Percentiles rank a stretch among this genome's conserved stretches.
Conservation (phyloP, 2,113 vertebrate species). For the Megatriorchis doriae region DNA sequence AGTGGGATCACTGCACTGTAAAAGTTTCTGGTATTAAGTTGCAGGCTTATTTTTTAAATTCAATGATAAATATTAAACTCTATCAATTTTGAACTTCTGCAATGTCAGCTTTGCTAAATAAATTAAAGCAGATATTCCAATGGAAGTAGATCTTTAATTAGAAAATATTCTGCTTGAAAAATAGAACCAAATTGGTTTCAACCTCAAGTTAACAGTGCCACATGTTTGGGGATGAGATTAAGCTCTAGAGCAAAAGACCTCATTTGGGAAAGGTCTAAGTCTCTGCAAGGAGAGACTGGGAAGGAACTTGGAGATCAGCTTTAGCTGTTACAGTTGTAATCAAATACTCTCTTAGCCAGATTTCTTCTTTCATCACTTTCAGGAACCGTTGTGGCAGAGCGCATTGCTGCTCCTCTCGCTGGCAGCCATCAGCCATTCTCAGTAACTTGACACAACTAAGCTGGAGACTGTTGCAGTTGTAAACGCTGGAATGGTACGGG, state of each 20-base stretch:
- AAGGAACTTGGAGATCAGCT: background rate
- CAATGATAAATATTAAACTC: background rate
- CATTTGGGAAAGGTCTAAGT: background rate
- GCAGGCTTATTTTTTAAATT: conserved; percentile 4
- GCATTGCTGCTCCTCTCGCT: background rate
- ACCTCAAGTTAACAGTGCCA: background rate
- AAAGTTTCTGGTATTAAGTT: background rate
- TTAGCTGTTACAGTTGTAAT: conserved; percentile 35
- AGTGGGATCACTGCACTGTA: background rate
- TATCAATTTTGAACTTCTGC: background rate
- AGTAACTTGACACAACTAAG: conserved; percentile 11
- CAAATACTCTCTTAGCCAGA: conserved; percentile 27
- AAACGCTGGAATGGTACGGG: background rate
- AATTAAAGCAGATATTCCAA: background rate
- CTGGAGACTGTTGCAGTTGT: conserved; percentile 3
- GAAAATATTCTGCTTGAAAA: background rate
- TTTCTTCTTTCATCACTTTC: conserved; percentile 54
- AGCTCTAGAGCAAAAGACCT: background rate
- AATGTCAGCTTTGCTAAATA: background rate
- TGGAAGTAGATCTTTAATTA: background rate
- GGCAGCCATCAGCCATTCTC: conserved; percentile 25
- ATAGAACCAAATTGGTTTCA: background rate
- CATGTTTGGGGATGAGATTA: background rate
- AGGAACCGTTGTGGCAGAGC: background rate
- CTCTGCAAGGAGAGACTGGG: background rate